Evolutionary conservation across 2,888 invertebrate species (phyloP), one percentile per base, ranked within the genome.

Genomic region (Mythimna vitellina): DNA sequence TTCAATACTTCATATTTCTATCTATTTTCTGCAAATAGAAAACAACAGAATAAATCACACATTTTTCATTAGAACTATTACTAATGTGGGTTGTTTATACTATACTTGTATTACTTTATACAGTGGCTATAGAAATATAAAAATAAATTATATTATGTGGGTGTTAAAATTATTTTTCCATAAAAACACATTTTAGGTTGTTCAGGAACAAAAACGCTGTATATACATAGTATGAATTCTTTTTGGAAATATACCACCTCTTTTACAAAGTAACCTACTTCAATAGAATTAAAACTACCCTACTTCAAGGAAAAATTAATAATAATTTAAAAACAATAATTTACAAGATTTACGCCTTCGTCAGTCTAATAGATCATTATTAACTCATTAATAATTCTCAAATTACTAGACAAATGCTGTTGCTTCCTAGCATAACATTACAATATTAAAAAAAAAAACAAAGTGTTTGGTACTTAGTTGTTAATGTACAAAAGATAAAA

Each of bases 401-500:
- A 54, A 69, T 76, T 82, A 78, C 78, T 85, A 86, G 78, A 81
- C 86, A 88, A 87, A 84, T 88, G 85, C 84, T 89, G 87, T 90
- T 89, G 90, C 91, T 92, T 92, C 88, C 88, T 90, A 91, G 87
- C 81, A 81, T 91, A 87, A 90, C 85, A 89, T 86, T 86, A 84
- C 88, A 90, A 88, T 88, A 87, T 86, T 5, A 0, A 46, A 46
- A 46, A 60, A 77, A 87, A 81, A 88, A 90, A 35, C 87, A 89
- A 89, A 91, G 83, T 90, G 89, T 93, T 93, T 92, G 91, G 93
- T 93, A 93, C 93, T 93, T 92, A 93, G 91, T 89, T 90, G 84
- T 87, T 91, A 92, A 90, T 94, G 93, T 94, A 94, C 94, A 94
- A 93, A 93, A 91, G 87, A 92, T 88, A 85, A 94, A 46, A 94